Evolutionary conservation across 2,797 vertebrate genomes (phyloP).

Genomic region (Vireo griseus): DNA sequence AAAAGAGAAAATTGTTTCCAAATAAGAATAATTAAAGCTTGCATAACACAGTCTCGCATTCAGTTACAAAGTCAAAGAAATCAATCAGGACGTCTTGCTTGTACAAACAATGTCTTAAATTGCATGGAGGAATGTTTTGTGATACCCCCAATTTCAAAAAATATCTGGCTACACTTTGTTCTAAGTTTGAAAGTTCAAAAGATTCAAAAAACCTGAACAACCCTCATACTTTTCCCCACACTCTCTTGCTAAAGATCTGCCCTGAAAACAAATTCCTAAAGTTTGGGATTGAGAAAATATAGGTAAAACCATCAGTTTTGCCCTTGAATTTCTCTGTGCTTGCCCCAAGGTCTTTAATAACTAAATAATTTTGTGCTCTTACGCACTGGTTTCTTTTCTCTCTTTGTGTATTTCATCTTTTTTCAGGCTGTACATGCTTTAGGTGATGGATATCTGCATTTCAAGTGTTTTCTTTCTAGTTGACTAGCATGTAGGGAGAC

Average conservation of each 20-base stretch:
- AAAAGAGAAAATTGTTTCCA: constrained; percentile 55
- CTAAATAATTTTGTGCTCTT: neutral
- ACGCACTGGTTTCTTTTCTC: neutral
- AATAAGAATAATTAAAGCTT: constrained; percentile 50
- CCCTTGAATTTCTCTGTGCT: neutral
- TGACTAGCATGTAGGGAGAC: neutral
- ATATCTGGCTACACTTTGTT: neutral
- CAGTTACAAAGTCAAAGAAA: constrained; percentile 35
- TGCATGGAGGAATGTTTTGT: neutral
- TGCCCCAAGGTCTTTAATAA: neutral
- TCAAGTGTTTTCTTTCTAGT: neutral
- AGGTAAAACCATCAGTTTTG: neutral
- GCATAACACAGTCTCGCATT: constrained; percentile 28
- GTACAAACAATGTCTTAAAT: constrained; percentile 30
- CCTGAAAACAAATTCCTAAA: neutral
- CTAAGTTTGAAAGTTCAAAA: neutral
- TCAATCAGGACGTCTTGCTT: neutral
- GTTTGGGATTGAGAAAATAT: neutral
- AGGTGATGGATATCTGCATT: neutral
- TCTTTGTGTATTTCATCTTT: neutral
- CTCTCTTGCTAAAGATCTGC: neutral
- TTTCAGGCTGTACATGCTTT: neutral
- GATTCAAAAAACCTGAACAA: neutral
- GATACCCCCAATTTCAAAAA: neutral
- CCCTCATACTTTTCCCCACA: neutral